Conservation (phyloP, 2,797 vertebrate genomes). For the Periparus ater region DNA sequence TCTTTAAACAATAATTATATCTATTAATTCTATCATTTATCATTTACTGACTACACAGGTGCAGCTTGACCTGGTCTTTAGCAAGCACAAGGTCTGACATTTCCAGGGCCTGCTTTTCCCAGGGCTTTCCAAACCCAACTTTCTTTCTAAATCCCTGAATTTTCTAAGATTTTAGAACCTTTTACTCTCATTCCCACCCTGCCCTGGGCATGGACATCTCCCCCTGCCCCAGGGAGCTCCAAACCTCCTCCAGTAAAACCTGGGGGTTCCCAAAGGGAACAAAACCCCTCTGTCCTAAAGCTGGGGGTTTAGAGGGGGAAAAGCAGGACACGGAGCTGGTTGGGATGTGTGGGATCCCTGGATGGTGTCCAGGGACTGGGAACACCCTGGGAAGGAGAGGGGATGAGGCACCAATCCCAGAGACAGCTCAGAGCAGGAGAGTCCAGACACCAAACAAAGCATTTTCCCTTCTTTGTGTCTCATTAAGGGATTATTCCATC, state of each 20-base stretch:
- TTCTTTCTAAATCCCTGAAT: no score
- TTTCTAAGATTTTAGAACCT: no score
- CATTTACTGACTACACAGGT: no score
- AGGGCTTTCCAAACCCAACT: no score
- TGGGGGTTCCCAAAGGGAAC: background rate
- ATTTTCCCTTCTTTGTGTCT: background rate
- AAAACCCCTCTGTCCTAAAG: background rate
- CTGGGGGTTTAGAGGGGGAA: fast-evolving
- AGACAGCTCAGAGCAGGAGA: background rate
- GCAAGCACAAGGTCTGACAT: no score
- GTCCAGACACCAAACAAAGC: background rate
- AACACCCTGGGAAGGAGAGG: fast-evolving
- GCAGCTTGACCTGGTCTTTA: no score
- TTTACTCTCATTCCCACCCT: background rate
- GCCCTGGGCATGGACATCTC: background rate
- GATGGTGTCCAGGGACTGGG: background rate
- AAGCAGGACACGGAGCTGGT: background rate
- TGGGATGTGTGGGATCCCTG: fast-evolving
- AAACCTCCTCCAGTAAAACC: background rate
- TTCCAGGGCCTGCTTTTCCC: no score
- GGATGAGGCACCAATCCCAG: background rate
- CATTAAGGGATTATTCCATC: background rate
- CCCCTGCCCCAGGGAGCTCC: background rate
- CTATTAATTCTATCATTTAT: no score
- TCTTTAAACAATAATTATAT: no score